Base-by-base conservation (phyloP, 1,140 invertebrate genomes). In the Chymomyza costata region DNA sequence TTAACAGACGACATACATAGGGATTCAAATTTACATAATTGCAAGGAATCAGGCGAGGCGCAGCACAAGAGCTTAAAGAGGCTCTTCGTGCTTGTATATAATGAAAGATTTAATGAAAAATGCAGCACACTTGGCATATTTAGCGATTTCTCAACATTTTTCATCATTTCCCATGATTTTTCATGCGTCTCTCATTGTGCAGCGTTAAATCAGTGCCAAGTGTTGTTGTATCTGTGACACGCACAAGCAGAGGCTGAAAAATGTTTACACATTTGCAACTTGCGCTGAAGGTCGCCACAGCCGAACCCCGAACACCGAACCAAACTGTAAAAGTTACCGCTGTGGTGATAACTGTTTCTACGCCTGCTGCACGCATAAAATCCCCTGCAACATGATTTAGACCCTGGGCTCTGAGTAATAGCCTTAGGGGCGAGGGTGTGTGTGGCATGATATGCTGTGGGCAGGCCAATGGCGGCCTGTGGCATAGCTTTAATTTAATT, bases 221-320 rank as follows among this genome's bases (percentile, higher is more conserved):
- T n/a, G n/a, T n/a, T n/a, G n/a, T n/a, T n/a, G n/a, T 78, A 78
- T 78, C 71, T 78, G 62, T 64, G 73, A 78, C 70, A 78, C 67
- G 43, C 19, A 18, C 11, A 13, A 10, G 41, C 17, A 19, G 38
- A 31, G 45, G 51, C 45, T 69, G 73, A 78, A 80, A 78, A 78
- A 78, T 78, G 71, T 78, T 78, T 78, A 80, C 71, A 80, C 71
- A 78, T 78, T 80, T 78, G 73, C 73, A 80, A 78, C 58, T n/a
- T 60, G 71, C 71, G n/a, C 71, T 80, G 67, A 80, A 78, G 71
- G 71, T 78, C 71, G 80, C 53, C 11, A 51, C 30, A n/a, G 8
- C 34, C 21, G 8, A 25, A 25, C 3, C 21, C 8, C 8, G 21
- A 3, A 25, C 21, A 25, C 3, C 21, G 21, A 25, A 25, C 8